Percentiles rank a stretch among this genome's conserved stretches.
These are phyloP conservation scores for Papilio glaucus DNA, from an alignment of 1,140 invertebrate species.

Conservation along the genomic window DNA sequence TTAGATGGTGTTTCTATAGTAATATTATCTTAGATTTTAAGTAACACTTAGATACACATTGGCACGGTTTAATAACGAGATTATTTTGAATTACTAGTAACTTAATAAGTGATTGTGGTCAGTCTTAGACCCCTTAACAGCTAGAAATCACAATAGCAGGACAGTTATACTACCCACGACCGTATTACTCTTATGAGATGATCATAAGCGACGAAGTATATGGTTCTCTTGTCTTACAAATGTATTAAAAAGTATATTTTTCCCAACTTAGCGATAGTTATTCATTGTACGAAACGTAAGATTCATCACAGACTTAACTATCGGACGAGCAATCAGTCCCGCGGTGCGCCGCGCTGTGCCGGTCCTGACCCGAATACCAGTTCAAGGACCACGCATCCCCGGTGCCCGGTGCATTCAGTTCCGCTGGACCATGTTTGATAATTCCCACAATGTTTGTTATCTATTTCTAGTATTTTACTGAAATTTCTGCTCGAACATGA, in stretches of 20 bases:
- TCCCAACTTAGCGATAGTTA: neutral
- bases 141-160: too few relatives aligned
- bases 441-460: neutral
- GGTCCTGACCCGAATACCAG: constrained; percentile 17
- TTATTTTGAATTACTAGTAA: too few relatives aligned
- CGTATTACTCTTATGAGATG: too few relatives aligned
- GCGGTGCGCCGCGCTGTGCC: neutral
- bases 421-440: neutral
- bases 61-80: too few relatives aligned
- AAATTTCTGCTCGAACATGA: too few relatives aligned
- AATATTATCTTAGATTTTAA: too few relatives aligned
- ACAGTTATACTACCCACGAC: too few relatives aligned
- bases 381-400: constrained; percentile 23
- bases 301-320: neutral
- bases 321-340: neutral
- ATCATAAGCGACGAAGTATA: too few relatives aligned
- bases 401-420: constrained; percentile 7
- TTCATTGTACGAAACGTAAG: neutral
- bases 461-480: neutral
- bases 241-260: neutral
- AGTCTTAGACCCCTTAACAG: too few relatives aligned
- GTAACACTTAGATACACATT: too few relatives aligned
- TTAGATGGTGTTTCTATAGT: too few relatives aligned
- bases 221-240: neutral
- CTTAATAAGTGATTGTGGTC: too few relatives aligned